Percentiles rank a stretch among this genome's conserved stretches.
Evolutionary conservation across 1,140 invertebrate species (phyloP).

Genomic region (Drosophila yakuba): DNA sequence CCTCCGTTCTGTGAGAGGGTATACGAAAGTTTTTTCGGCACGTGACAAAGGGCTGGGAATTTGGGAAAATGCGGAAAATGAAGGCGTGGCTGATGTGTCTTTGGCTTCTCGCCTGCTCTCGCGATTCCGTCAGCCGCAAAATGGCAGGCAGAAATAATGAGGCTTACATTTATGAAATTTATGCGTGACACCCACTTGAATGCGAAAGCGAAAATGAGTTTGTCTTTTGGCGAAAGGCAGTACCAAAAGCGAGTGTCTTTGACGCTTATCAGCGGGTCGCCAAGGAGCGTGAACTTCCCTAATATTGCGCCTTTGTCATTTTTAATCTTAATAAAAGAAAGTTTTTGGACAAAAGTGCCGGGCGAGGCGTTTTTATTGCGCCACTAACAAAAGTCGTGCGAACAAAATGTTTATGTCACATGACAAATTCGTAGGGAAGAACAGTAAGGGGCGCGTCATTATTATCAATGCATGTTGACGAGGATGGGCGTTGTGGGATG

Average conservation of each 20-base stretch:
- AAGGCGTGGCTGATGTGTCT: slow-evolving; percentile 37
- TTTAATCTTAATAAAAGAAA: slow-evolving; percentile 82
- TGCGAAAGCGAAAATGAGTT: slow-evolving; percentile 52
- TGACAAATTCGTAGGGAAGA: slow-evolving; percentile 38
- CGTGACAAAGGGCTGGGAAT: slow-evolving; percentile 68
- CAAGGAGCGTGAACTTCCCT: slow-evolving; percentile 40
- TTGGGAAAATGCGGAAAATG: neutral
- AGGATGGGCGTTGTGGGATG: neutral
- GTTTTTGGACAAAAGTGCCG: slow-evolving; percentile 50
- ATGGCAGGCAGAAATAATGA: slow-evolving; percentile 75
- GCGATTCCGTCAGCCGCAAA: slow-evolving; percentile 68
- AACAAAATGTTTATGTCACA: slow-evolving; percentile 63
- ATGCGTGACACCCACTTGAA: slow-evolving; percentile 81
- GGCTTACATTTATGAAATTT: slow-evolving; percentile 83
- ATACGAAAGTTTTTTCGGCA: slow-evolving; percentile 61
- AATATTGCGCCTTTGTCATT: slow-evolving; percentile 67
- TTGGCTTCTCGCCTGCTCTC: slow-evolving; percentile 13
- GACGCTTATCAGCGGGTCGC: slow-evolving; percentile 71
- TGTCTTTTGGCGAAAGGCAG: slow-evolving; percentile 9
- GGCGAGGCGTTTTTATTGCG: slow-evolving; percentile 65
- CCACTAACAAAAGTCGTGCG: slow-evolving; percentile 48
- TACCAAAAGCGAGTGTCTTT: slow-evolving; percentile 25
- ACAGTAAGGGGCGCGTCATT: slow-evolving; percentile 36
- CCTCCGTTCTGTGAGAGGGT: slow-evolving; percentile 4
- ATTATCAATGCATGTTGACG: slow-evolving; percentile 59